These are phyloP conservation scores for Esox niger DNA, from an alignment of 2,113 vertebrate genomes.

Conservation along the genomic window DNA sequence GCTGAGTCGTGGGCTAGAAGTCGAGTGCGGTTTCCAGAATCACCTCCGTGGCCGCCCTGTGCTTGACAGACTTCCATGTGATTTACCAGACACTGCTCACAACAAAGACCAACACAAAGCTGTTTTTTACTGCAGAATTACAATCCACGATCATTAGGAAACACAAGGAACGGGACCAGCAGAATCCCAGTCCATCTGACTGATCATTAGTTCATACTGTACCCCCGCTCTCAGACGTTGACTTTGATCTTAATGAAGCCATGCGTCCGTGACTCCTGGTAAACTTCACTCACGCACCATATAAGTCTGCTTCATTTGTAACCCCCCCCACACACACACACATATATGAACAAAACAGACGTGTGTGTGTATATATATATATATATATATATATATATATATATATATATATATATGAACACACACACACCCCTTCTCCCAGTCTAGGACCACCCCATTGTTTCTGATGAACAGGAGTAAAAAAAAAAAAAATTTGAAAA, in stretches of 20 bases:
- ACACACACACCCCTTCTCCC: slow-evolving; percentile 20
- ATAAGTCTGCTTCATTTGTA: slow-evolving; percentile 55
- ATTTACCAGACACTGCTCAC: slow-evolving; percentile 66
- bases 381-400: no score
- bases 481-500: slow-evolving; percentile 51
- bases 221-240: slow-evolving; percentile 15
- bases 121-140: slow-evolving; percentile 55
- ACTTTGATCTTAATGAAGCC: slow-evolving; percentile 75
- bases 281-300: slow-evolving; percentile 63
- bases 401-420: no score
- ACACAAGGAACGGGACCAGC: slow-evolving; percentile 46
- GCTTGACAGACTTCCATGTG: slow-evolving; percentile 61
- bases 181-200: slow-evolving; percentile 55
- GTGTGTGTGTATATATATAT: no score
- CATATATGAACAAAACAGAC: slow-evolving; percentile 17
- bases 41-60: no score
- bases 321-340: slow-evolving; percentile 13
- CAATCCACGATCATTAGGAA: slow-evolving; percentile 59
- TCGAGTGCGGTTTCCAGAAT: no score
- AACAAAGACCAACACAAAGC: slow-evolving; percentile 70
- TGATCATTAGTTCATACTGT: slow-evolving; percentile 64
- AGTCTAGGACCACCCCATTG: slow-evolving; percentile 57
- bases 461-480: slow-evolving; percentile 52
- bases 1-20: no score
- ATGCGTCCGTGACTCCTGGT: slow-evolving; percentile 52